These are phyloP conservation scores for Drosophila emarginata DNA, from an alignment of 2,888 invertebrate genomes.

Conservation along the genomic window DNA sequence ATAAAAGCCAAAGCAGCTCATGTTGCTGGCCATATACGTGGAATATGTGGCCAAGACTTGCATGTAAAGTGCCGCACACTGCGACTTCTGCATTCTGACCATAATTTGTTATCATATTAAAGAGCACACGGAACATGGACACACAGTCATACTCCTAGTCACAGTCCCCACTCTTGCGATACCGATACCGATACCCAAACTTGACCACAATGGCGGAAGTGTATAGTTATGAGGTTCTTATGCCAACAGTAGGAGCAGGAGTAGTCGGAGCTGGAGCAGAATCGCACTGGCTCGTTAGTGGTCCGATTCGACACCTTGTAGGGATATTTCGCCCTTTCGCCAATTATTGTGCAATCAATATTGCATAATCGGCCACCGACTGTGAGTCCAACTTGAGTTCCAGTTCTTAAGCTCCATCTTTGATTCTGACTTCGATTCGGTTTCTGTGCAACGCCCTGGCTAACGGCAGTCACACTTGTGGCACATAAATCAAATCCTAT, in stretches of 20 bases:
- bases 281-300: slow-evolving; percentile 66
- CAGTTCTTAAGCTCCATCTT: background rate
- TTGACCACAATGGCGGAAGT: slow-evolving; percentile 67
- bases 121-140: slow-evolving; percentile 54
- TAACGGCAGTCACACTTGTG: slow-evolving; percentile 76
- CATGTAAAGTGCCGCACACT: slow-evolving; percentile 63
- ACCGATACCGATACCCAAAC: slow-evolving; percentile 43
- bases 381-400: background rate
- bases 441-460: slow-evolving; percentile 67
- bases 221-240: slow-evolving; percentile 49
- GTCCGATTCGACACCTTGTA: slow-evolving; percentile 69
- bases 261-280: background rate
- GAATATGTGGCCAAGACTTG: slow-evolving; percentile 43
- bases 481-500: slow-evolving; percentile 67
- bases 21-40: slow-evolving; percentile 60
- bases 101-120: slow-evolving; percentile 80
- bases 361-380: slow-evolving; percentile 66
- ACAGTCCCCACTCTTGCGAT: slow-evolving; percentile 13
- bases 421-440: background rate
- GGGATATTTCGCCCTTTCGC: slow-evolving; percentile 71
- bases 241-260: slow-evolving; percentile 15
- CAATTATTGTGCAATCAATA: slow-evolving; percentile 75
- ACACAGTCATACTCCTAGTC: slow-evolving; percentile 3
- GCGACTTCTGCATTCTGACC: slow-evolving; percentile 57
- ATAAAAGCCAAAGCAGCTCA: slow-evolving; percentile 65